Base-by-base conservation (phyloP, 1,140 invertebrate genomes). In the Drosophila suzukii region DNA sequence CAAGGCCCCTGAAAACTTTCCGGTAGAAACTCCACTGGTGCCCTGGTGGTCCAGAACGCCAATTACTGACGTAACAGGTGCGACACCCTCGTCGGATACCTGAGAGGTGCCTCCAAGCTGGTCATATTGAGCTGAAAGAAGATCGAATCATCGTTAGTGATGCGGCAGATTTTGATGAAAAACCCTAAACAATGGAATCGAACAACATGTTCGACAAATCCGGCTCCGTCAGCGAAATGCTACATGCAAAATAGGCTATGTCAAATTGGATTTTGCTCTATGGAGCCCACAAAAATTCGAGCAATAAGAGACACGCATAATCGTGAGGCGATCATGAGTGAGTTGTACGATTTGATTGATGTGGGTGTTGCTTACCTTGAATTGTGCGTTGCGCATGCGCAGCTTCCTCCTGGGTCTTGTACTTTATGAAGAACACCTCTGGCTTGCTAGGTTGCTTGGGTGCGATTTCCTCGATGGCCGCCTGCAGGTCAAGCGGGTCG, bases 381-480 rank as follows among this genome's bases (percentile, higher is more conserved):
- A 92, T 92, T 58, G 92, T 81, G 50, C 90, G 91, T 51, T 92
- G 91, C 30, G 92, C 91, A 90, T 92, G 89, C 54, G 75, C 82
- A 13, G 92, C 93, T 75, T 94, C 93, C 76, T 93, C 95, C 94
- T 95, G 95, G 11, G 95, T 95, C 81, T 95, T 95, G 91, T 96
- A 96, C 70, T 95, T 93, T 80, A 96, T 96, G 86, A 96, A 96
- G 93, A 95, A 96, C 32, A 96, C 95, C 93, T 96, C 95, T 12
- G 95, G 95, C 92, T 96, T 96, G 93, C 94, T 94, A n/a, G 95
- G 95, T 79, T 95, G 94, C 55, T 93, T 93, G 24, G 93, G 93
- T 0, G 92, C 91, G 17, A 67, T 55, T 75, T 92, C 66, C 95
- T 95, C 96, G 95, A 91, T 63, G 46, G 85, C 88, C 0, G 91